phyloP scores from a whole-genome alignment of 2,797 vertebrate species.

The Platalea minor region DNA sequence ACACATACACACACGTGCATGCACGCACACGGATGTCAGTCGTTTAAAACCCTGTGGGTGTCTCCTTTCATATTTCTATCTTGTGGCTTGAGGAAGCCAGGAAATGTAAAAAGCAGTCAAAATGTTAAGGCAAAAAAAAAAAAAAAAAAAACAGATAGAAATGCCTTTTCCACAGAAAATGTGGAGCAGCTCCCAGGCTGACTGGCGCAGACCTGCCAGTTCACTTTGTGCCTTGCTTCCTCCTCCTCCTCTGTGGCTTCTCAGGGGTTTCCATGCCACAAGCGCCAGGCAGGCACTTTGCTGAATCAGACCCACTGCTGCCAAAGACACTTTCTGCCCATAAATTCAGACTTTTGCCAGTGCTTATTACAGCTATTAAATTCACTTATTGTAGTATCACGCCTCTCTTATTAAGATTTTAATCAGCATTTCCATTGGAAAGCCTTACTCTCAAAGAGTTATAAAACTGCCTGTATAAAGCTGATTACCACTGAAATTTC shows the following conservation, averaged over 20 bases:
- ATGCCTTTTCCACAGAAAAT: neutral
- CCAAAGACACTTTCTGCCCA: neutral
- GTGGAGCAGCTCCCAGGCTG: neutral
- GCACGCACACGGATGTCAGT: neutral
- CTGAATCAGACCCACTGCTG: neutral
- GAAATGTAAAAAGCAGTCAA: conserved; percentile 60
- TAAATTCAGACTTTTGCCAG: neutral
- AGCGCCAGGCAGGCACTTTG: neutral
- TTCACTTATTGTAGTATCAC: neutral
- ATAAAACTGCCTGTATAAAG: neutral
- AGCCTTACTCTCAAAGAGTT: neutral
- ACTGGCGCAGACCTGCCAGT: neutral
- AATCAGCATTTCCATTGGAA: conserved; percentile 41
- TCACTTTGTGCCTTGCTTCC: neutral
- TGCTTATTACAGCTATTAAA: neutral
- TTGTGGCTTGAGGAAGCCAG: conserved; percentile 21
- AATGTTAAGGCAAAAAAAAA: neutral
- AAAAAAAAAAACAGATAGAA: neutral
- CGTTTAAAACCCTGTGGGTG: conserved; percentile 13
- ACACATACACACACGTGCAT: neutral
- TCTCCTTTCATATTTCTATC: conserved; percentile 54
- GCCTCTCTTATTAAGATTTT: neutral
- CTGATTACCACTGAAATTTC: neutral
- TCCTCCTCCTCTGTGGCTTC: neutral
- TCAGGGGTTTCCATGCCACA: neutral